Base-by-base conservation (phyloP, 2,888 invertebrate genomes). In the Holacanthella duospinosa region DNA sequence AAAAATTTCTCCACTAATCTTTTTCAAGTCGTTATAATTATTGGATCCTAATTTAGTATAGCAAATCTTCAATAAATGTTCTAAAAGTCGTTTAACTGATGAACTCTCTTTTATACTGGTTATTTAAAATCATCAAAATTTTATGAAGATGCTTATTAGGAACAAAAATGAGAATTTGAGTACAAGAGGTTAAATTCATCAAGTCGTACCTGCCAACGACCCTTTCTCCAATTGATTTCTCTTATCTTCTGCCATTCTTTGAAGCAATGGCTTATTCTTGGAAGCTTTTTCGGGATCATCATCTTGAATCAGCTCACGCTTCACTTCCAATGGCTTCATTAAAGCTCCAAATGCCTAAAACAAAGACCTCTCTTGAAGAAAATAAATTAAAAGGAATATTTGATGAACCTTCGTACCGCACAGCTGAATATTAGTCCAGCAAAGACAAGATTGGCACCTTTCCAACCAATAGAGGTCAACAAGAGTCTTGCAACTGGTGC, bases 361-460 rank as follows among this genome's bases (percentile, higher is more conserved):
- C 57, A 28, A n/a, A 2, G 9, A 29, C 27, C 28, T 28, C 12
- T 12, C 9, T 26, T 21, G 21, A n/a, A n/a, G n/a, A 53, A 53
- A 9, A 53, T 16, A 21, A 53, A n/a, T 9, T 12, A 4, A 53
- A 55, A 26, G n/a, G 25, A 28, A 55, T 27, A n/a, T 21, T 28
- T 55, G 26, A 3, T 26, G 9, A n/a, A 58, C 1, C 74, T 43
- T 76, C 80, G 79, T 71, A 93, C 86, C 70, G 88, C 89, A 75
- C 93, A 93, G 77, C 93, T 91, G 55, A 95, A 82, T 69, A 94
- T 91, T 62, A 95, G 80, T 1, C 93, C 95, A n/a, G 94, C 90
- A 64, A 94, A 83, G 72, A 96, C 88, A 62, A 94, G 81, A 77
- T 94, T 86, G 48, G 94, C 89, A 71, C 87, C 90, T 78, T 88